These are phyloP conservation scores for Spodoptera frugiperda DNA, from an alignment of 1,140 invertebrate genomes.

Conservation along the genomic window DNA sequence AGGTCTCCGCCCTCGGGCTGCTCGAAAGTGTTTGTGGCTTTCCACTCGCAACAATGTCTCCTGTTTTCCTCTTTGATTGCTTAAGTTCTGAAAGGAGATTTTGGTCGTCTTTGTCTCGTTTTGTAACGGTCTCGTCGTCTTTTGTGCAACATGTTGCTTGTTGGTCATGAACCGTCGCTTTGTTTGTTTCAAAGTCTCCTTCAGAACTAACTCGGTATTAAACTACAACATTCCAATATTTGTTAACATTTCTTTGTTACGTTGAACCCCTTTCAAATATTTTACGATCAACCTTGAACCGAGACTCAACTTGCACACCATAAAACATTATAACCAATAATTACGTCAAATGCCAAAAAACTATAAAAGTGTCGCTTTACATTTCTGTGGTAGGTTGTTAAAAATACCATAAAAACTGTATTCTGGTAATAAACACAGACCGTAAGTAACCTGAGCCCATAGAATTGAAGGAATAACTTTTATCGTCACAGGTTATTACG, in stretches of 20 bases:
- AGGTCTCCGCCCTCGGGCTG: neutral
- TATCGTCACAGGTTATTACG: conserved; percentile 25
- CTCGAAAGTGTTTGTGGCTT: conserved; percentile 19
- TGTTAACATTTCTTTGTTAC: too few species aligned
- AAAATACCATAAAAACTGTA: conserved; percentile 5
- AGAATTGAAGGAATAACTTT: conserved; percentile 24
- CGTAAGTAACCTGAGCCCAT: conserved; percentile 15
- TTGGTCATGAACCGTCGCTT: neutral
- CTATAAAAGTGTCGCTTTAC: neutral
- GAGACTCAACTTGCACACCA: neutral
- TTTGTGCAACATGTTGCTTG: neutral
- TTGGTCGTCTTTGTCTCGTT: neutral
- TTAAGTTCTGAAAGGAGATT: conserved; percentile 5
- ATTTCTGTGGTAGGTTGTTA: neutral
- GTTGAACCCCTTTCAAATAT: too few species aligned
- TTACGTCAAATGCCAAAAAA: conserved; percentile 5
- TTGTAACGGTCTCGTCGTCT: neutral
- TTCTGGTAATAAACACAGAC: neutral
- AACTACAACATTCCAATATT: too few species aligned
- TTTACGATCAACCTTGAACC: too few species aligned
- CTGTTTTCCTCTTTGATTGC: conserved; percentile 22
- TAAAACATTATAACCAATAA: neutral
- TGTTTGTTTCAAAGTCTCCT: neutral
- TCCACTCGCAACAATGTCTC: conserved; percentile 22
- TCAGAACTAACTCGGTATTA: too few species aligned